A percentile compares a stretch with the other conserved stretches of the same genome.
Evolutionary conservation across 2,113 vertebrate species (phyloP).

Genomic region (Trachemys scripta): DNA sequence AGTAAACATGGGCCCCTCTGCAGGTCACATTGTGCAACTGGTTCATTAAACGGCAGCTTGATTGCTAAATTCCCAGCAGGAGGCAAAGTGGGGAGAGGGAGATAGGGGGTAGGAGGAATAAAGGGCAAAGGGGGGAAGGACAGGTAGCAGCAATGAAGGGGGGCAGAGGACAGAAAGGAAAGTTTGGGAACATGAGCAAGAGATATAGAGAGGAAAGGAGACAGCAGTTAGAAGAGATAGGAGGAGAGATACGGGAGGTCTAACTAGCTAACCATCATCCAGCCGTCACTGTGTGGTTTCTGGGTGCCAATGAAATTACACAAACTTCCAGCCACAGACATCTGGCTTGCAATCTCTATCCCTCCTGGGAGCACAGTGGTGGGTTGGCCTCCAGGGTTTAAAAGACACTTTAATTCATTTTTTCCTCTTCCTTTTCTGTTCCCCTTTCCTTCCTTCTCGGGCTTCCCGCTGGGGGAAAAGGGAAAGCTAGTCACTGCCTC

Average conservation of each 20-base stretch:
- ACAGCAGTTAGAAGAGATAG: too few species aligned
- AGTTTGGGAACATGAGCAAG: background rate
- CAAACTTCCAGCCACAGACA: background rate
- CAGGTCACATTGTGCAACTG: background rate
- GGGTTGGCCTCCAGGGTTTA: background rate
- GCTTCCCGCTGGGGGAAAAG: background rate
- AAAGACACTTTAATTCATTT: background rate
- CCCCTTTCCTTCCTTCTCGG: background rate
- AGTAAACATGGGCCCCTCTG: background rate
- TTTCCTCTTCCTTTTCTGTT: background rate
- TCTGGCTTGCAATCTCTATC: background rate
- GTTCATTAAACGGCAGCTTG: background rate
- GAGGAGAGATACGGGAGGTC: background rate
- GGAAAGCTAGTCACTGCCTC: background rate
- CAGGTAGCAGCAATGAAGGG: background rate
- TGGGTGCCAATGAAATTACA: background rate
- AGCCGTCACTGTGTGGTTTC: background rate
- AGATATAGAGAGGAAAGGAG: background rate
- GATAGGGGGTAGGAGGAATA: background rate
- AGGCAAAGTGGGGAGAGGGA: background rate
- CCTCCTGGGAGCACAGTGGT: background rate
- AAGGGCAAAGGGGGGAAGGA: background rate
- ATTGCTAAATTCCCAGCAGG: background rate
- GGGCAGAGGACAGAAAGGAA: background rate
- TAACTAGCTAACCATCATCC: background rate